Evolutionary conservation across 2,888 invertebrate genomes (phyloP).

Genomic region (Eustalomyia histrio): DNA sequence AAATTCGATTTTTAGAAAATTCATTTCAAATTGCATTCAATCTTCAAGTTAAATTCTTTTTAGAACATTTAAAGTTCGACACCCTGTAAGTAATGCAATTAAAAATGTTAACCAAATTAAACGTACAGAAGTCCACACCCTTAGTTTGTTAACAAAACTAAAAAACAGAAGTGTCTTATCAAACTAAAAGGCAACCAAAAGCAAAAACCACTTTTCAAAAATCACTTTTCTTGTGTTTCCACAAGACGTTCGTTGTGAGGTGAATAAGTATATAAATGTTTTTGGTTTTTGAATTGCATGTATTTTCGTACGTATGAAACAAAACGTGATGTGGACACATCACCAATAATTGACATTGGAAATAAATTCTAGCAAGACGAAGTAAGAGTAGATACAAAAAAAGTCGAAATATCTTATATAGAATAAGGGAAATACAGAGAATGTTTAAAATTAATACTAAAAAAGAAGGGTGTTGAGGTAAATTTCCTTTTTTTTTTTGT

Average conservation of each 20-base stretch:
- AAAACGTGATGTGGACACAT: no score
- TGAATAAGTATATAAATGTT: no score
- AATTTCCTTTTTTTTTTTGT: conserved; percentile 18
- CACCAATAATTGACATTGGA: no score
- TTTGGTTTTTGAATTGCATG: no score
- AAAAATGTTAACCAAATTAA: conserved; percentile 4
- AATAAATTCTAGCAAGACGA: not conserved
- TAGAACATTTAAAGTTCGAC: not conserved
- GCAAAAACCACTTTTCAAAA: conserved; percentile 7
- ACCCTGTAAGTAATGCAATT: conserved; percentile 20
- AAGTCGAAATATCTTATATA: not conserved
- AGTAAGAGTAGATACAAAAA: not conserved
- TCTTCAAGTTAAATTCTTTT: no score
- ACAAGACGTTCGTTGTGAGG: no score
- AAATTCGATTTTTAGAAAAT: no score
- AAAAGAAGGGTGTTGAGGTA: conserved; percentile 20
- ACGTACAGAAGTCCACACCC: not conserved
- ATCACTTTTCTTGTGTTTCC: not conserved
- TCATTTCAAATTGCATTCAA: no score
- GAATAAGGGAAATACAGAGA: not conserved
- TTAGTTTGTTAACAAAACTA: not conserved
- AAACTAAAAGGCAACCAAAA: conserved; percentile 31
- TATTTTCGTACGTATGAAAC: no score
- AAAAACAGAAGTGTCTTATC: conserved; percentile 28
- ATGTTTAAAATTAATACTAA: conserved; percentile 4